Percentiles rank a stretch among this genome's conserved stretches.
Evolutionary conservation across 1,140 invertebrate genomes (phyloP).

Genomic region (Bombus impatiens): DNA sequence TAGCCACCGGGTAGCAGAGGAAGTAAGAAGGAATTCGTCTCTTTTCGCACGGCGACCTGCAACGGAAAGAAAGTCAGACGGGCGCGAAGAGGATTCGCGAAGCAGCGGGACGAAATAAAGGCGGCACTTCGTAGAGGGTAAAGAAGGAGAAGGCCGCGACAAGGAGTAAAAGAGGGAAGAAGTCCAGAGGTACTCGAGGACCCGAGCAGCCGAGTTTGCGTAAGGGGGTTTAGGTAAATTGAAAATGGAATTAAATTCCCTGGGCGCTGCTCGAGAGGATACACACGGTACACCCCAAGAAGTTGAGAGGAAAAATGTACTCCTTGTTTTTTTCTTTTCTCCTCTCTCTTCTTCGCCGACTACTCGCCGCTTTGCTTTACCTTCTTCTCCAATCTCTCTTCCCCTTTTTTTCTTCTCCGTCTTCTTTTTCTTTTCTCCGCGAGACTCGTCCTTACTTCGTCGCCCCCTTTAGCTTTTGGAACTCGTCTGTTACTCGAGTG

Average conservation of each 20-base stretch:
- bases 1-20: neutral
- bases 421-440: neutral
- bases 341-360: too few relatives aligned
- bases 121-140: neutral
- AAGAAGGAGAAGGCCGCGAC: neutral
- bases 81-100: slow-evolving; percentile 7
- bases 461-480: slow-evolving; percentile 36
- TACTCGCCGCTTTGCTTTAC: neutral
- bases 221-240: slow-evolving; percentile 74
- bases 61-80: slow-evolving; percentile 38
- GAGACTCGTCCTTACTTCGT: neutral
- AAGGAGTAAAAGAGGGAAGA: slow-evolving; percentile 23
- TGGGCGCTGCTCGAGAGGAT: slow-evolving; percentile 62
- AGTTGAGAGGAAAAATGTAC: slow-evolving; percentile 65
- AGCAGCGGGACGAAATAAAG: slow-evolving; percentile 36
- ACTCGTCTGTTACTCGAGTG: slow-evolving; percentile 48
- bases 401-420: neutral
- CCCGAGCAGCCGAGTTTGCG: slow-evolving; percentile 59
- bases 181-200: slow-evolving; percentile 59
- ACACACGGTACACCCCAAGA: slow-evolving; percentile 49
- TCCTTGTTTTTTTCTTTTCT: slow-evolving; percentile 42
- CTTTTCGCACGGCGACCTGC: slow-evolving; percentile 30
- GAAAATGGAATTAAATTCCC: slow-evolving; percentile 78
- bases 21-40: neutral
- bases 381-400: neutral